phyloP scores from a whole-genome alignment of 2,113 vertebrate species.

The Spilogale gracilis region DNA sequence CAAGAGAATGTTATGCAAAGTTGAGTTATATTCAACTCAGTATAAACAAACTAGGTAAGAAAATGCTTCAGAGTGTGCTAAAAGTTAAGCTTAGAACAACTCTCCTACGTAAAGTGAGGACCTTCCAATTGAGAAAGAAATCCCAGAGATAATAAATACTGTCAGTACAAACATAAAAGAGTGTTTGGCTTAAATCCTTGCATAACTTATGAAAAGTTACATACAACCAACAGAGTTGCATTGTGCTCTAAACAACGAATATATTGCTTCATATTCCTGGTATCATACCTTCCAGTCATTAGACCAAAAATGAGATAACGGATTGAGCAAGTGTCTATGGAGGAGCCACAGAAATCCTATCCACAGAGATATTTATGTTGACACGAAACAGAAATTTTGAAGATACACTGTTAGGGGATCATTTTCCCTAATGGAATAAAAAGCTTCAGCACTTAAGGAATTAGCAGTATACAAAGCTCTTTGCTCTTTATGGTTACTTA shows the following conservation, averaged over 20 bases:
- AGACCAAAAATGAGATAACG: neutral
- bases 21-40: neutral
- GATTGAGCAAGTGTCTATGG: neutral
- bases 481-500: neutral
- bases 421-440: neutral
- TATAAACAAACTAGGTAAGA: neutral
- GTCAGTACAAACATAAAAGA: neutral
- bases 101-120: neutral
- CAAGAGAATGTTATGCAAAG: neutral
- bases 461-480: neutral
- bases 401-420: neutral
- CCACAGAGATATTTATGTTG: neutral
- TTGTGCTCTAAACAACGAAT: neutral
- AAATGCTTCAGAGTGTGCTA: neutral
- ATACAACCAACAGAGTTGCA: neutral
- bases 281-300: neutral
- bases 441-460: neutral
- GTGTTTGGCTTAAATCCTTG: neutral
- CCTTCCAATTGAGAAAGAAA: conserved; percentile 21
- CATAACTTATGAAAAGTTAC: neutral
- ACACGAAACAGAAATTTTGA: neutral
- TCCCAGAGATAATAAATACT: neutral
- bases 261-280: neutral
- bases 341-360: neutral
- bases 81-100: neutral